phyloP scores from a whole-genome alignment of 2,888 invertebrate genomes.

The Conistra vaccinii region DNA sequence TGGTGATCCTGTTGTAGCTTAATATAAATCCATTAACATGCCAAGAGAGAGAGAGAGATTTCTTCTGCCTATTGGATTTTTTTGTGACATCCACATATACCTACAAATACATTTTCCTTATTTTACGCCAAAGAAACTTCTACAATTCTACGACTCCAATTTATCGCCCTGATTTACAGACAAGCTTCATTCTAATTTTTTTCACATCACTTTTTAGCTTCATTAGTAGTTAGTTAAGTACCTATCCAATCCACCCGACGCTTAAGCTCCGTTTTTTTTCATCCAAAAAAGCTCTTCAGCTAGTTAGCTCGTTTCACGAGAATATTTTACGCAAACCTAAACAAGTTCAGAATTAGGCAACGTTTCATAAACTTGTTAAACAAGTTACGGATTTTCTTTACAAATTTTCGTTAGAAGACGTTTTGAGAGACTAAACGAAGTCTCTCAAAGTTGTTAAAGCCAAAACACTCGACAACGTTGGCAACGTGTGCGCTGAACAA shows the following conservation, averaged over 20 bases:
- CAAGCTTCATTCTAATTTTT: background rate
- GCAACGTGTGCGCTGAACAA: conserved; percentile 34
- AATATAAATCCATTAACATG: too few relatives aligned
- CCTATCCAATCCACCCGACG: too few relatives aligned
- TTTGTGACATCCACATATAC: background rate
- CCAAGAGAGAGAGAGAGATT: background rate
- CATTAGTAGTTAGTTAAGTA: background rate
- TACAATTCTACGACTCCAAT: background rate
- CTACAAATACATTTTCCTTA: background rate
- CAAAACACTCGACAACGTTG: conserved; percentile 22
- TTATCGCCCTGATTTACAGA: background rate
- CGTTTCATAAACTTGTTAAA: conserved; percentile 50
- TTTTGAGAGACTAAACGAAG: conserved; percentile 40
- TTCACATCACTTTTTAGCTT: background rate
- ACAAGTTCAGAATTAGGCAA: conserved; percentile 44
- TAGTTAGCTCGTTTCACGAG: conserved; percentile 35
- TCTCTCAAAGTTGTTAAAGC: conserved; percentile 24
- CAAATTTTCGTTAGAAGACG: conserved; percentile 41
- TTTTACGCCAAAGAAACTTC: background rate
- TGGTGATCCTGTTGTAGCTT: background rate
- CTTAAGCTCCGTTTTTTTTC: background rate
- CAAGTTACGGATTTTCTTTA: conserved; percentile 45
- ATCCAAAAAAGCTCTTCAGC: conserved; percentile 3
- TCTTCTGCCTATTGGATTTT: background rate
- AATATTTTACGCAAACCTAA: conserved; percentile 42